Evolutionary conservation across 2,797 vertebrate genomes (phyloP).

Genomic region (Saxicola maurus): DNA sequence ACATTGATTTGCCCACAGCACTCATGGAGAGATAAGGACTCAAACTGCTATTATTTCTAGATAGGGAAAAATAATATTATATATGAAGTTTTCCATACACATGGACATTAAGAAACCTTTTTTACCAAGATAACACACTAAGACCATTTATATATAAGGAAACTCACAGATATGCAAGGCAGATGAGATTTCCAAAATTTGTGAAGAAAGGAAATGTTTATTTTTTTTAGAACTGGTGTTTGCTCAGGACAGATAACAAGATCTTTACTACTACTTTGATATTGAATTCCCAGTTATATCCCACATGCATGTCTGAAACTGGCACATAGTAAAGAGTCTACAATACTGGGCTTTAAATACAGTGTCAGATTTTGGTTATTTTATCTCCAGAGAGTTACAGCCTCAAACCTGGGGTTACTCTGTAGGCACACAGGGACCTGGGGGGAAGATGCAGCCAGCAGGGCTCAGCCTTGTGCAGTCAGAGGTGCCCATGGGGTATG

Average conservation of each 20-base stretch:
- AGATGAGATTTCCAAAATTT: background rate
- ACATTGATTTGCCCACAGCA: background rate
- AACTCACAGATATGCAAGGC: background rate
- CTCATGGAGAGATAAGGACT: background rate
- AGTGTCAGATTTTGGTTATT: background rate
- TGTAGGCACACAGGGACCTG: fast-evolving
- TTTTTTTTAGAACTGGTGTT: background rate
- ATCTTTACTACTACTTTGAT: background rate
- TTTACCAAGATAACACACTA: background rate
- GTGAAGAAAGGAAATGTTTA: background rate
- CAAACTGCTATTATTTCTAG: background rate
- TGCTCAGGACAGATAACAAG: background rate
- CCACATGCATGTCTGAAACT: background rate
- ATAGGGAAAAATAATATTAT: background rate
- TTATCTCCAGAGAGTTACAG: background rate
- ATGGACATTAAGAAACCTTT: background rate
- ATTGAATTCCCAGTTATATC: background rate
- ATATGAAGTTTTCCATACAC: background rate
- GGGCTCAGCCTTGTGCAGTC: background rate
- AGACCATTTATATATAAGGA: background rate
- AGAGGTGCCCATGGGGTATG: background rate
- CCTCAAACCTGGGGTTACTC: background rate
- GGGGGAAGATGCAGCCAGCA: background rate
- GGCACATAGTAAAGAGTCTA: background rate
- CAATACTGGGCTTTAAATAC: background rate